Base-by-base conservation (phyloP, 2,888 invertebrate species). In the Candidula unifasciata region DNA sequence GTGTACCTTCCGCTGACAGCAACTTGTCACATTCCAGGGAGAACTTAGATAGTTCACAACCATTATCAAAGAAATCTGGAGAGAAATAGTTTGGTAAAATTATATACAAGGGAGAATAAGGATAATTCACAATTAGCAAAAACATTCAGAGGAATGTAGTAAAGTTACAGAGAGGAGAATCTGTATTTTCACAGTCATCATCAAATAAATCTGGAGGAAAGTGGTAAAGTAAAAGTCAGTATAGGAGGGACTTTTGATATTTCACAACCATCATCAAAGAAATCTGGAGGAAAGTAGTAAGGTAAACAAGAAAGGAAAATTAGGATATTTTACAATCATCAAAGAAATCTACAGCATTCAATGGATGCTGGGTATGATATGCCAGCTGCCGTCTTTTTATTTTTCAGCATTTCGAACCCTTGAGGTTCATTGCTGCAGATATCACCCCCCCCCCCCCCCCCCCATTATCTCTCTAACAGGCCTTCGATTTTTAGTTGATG, bases 1-100 rank as follows among this genome's bases (percentile, higher is more conserved):
- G 91, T 5, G 87, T 54, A 60, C 85, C 83, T 13, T 84, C 69
- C 37, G 33, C 57, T 52, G 54, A 57, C 10, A 80, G 74, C 18
- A 83, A 24, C 21, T 57, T 44, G 30, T 87, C 81, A 79, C 82
- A 78, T 33, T 82, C 85, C 64, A 80, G 64, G 54, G 77, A 21
- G 37, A 30, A 84, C 27, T n/a, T 64, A 24, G 64, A 52, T 0
- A 66, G n/a, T 69, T 66, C 13, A 37, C 60, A 60, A 8, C 44
- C 6, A 35, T 69, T 35, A 27, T 60, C 30, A 30, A 35, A 13
- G 10, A 74, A 81, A 54, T 68, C 74, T 80, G 57, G 33, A 73
- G 64, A 73, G 35, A 35, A 35, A 71, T 33, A 18, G 57, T 33
- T 24, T 16, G 6, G 13, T 33, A 54, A n/a, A 54, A 54, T 21